phyloP scores from a whole-genome alignment of 2,113 vertebrate species.

The Sisor rabdophorus region DNA sequence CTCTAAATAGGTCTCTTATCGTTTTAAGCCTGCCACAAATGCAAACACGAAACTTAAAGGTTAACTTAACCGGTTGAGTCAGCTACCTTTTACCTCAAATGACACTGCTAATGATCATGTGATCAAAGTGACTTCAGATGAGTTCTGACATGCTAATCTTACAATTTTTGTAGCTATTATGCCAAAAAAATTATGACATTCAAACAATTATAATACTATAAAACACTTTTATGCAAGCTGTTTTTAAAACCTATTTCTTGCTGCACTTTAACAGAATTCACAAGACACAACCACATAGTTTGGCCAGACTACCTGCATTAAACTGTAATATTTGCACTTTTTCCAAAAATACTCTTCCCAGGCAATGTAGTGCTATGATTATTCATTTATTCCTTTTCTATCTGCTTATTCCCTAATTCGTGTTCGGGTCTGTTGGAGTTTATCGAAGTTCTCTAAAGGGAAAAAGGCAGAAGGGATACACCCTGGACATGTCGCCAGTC shows the following conservation, averaged over 20 bases:
- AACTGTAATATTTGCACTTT: not conserved
- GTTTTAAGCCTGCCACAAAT: not conserved
- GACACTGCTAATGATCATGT: conserved; percentile 29
- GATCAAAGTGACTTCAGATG: conserved; percentile 8
- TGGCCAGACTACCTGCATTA: conserved; percentile 10
- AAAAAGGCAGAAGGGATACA: no score
- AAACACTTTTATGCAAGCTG: not conserved
- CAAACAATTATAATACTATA: not conserved
- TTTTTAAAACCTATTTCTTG: conserved; percentile 1
- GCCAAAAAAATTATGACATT: conserved; percentile 4
- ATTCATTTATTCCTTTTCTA: no score
- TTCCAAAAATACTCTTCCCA: no score
- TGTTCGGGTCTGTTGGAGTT: no score
- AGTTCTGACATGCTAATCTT: conserved; percentile 13
- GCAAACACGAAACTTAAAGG: conserved; percentile 29
- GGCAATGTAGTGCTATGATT: not conserved
- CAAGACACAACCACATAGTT: conserved; percentile 24
- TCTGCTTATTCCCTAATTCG: no score
- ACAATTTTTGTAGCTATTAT: not conserved
- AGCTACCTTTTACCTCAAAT: conserved; percentile 35
- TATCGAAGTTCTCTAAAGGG: no score
- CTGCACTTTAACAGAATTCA: conserved; percentile 19
- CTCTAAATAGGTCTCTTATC: no score
- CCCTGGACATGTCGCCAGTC: no score
- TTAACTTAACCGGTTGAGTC: conserved; percentile 36